Evolutionary conservation across 1,140 invertebrate species (phyloP).

Genomic region (Coelopa frigida): DNA sequence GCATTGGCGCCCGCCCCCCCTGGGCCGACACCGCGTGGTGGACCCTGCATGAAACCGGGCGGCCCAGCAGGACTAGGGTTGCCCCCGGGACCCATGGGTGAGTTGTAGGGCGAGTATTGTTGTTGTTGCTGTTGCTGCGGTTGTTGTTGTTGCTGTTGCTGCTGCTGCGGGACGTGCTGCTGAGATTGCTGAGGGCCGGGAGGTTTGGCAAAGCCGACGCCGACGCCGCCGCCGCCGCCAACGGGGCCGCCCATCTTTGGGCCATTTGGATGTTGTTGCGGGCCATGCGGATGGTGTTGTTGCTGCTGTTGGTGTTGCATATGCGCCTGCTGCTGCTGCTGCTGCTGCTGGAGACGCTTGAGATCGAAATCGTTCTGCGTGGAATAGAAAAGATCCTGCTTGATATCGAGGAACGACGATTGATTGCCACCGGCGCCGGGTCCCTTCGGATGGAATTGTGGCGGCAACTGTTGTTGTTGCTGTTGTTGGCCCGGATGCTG

Average conservation of each 20-base stretch:
- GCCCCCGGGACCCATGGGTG: constrained; percentile 52
- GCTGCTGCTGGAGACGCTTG: constrained; percentile 39
- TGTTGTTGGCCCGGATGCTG: constrained; percentile 24
- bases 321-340: constrained; percentile 22
- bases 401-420: constrained; percentile 39
- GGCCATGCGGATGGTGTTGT: constrained; percentile 14
- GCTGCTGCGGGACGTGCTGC: constrained; percentile 5
- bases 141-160: constrained; percentile 44
- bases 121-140: constrained; percentile 52
- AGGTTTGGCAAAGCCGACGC: constrained; percentile 42
- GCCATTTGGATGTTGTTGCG: constrained; percentile 20
- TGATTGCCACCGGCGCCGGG: constrained; percentile 25
- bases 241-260: constrained; percentile 26
- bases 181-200: constrained; percentile 11
- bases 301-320: constrained; percentile 36
- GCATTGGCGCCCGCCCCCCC: constrained; percentile 54
- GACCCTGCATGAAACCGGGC: constrained; percentile 39
- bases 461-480: constrained; percentile 39
- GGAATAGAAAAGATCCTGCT: constrained; percentile 43
- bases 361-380: constrained; percentile 44
- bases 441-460: constrained; percentile 41
- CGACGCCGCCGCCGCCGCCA: constrained; percentile 39
- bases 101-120: constrained; percentile 63
- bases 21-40: constrained; percentile 48
- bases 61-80: constrained; percentile 29